Percentiles rank a stretch among this genome's conserved stretches.
These are phyloP conservation scores for Nezara viridula DNA, from an alignment of 2,888 invertebrate species.

Conservation along the genomic window DNA sequence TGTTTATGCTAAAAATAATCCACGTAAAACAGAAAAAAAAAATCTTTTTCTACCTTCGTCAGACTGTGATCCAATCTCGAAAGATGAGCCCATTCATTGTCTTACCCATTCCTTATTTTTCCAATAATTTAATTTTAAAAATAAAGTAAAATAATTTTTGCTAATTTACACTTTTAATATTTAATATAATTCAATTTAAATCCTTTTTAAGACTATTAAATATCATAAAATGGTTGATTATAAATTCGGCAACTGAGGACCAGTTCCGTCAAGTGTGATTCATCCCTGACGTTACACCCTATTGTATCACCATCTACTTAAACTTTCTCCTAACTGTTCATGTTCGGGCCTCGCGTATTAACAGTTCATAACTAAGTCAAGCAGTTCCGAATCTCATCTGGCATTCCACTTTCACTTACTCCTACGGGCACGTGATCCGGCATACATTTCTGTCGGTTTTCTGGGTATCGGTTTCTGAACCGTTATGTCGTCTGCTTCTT, in stretches of 20 bases:
- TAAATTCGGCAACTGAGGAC: neutral
- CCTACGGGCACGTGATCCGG: neutral
- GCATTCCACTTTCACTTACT: neutral
- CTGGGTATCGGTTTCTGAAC: neutral
- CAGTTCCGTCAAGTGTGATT: neutral
- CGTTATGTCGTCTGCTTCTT: neutral
- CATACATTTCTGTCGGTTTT: neutral
- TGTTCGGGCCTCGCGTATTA: neutral
- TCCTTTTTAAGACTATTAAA: too few relatives aligned
- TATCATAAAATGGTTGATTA: too few relatives aligned
- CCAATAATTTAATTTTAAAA: too few relatives aligned
- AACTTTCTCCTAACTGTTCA: conserved; percentile 11
- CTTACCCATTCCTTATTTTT: too few relatives aligned
- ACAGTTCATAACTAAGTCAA: neutral
- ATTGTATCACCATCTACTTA: neutral
- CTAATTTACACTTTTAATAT: too few relatives aligned
- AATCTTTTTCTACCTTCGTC: too few relatives aligned
- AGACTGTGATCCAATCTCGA: too few relatives aligned
- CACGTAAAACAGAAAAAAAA: too few relatives aligned
- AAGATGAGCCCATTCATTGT: too few relatives aligned
- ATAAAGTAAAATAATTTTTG: too few relatives aligned
- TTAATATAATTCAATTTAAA: too few relatives aligned
- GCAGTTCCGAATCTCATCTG: neutral
- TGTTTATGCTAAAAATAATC: too few relatives aligned
- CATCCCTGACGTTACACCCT: neutral